Evolutionary conservation across 2,113 vertebrate species (phyloP), one percentile per base, ranked within the genome.

Genomic region (Ceuthmochares aereus): DNA sequence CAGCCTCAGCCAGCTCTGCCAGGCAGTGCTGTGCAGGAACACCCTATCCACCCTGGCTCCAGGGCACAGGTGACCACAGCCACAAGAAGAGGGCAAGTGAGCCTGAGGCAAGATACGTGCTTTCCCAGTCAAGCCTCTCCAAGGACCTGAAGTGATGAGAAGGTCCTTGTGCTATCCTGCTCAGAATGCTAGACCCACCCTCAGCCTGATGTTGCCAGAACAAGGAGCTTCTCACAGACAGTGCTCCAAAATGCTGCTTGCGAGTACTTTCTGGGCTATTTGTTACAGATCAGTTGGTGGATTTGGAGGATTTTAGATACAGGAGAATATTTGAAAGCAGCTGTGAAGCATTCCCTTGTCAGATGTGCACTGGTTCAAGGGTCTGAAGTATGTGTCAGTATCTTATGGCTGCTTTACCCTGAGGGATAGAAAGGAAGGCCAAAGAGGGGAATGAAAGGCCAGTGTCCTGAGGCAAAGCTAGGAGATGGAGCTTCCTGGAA

Each of bases 91-190:
- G 42, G 21, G 74, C 6, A 3, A 43, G 13, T 2, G 0, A 64
- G 36, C 18, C 52, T 56, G 3, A 1, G 1, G 27, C 6, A 7
- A 59, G 55, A 43, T 6, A 21, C 30, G 42, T 25, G 12, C 36
- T 76, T 56, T 69, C 54, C 43, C 37, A 60, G 54, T 10, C 77
- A 66, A 43, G 1, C 6, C 18, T 42, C 30, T 75, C 45, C 63
- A 40, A 51, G 14, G 18, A 52, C 37, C 26, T 34, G 12, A 49
- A 21, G 26, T 22, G 81, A 47, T 40, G 27, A 13, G 51, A 5
- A 6, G 43, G 42, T 37, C 36, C 43, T 68, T 3, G 16, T 47
- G 34, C 58, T 70, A 52, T 14, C 29, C 20, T 0, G 0, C 12
- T 91, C 8, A 7, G 17, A 14, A 4, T 27, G 67, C 30, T 60